Conservation (phyloP, 2,113 vertebrate genomes). For the Dasypus novemcinctus region DNA sequence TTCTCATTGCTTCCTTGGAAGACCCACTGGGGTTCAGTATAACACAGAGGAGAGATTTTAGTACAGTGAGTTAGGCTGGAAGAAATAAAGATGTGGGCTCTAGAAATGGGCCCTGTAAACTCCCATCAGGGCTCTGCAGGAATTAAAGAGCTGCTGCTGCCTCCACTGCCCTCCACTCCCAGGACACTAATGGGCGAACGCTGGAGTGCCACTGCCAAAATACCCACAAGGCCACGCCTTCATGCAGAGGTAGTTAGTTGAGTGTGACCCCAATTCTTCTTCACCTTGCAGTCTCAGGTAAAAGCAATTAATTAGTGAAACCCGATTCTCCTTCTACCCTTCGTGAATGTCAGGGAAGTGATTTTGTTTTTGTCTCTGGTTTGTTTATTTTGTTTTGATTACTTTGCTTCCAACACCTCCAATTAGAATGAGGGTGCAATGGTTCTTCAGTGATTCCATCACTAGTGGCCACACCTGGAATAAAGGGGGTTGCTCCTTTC, state of each 20-base stretch:
- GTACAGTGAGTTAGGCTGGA: background rate
- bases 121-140: background rate
- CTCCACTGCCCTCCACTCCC: background rate
- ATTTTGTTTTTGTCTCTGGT: background rate
- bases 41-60: background rate
- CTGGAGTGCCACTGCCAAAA: background rate
- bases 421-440: background rate
- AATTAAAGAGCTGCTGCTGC: background rate
- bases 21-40: background rate
- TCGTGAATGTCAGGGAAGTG: background rate
- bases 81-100: background rate
- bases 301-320: background rate
- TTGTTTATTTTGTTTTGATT: background rate
- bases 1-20: background rate
- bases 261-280: background rate
- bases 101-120: background rate
- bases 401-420: background rate
- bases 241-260: background rate
- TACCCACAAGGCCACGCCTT: background rate
- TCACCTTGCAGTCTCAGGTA: background rate
- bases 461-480: background rate
- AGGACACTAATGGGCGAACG: background rate
- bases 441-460: background rate
- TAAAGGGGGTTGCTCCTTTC: background rate
- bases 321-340: background rate